phyloP scores from a whole-genome alignment of 2,113 vertebrate genomes.

The Gymnocephalus cernua region DNA sequence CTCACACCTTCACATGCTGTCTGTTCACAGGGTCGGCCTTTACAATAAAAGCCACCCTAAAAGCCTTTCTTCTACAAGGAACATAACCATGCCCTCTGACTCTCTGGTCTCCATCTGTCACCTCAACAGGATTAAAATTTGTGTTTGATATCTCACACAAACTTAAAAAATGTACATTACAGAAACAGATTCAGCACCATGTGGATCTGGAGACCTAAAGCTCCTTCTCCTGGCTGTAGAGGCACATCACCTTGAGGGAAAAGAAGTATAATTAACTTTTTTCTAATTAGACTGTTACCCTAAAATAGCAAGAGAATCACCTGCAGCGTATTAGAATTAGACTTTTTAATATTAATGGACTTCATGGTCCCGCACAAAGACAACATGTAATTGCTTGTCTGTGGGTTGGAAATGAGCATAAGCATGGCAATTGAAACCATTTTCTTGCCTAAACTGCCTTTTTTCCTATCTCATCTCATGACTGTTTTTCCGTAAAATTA shows the following conservation, averaged over 20 bases:
- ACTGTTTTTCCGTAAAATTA: constrained; percentile 40
- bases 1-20: constrained; percentile 39
- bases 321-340: constrained; percentile 59
- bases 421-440: constrained; percentile 30
- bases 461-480: not conserved
- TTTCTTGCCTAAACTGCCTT: constrained; percentile 24
- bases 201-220: not conserved
- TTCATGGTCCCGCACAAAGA: constrained; percentile 33
- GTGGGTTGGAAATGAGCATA: constrained; percentile 28
- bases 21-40: constrained; percentile 47
- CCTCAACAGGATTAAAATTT: constrained; percentile 1
- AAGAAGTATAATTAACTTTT: constrained; percentile 62
- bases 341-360: constrained; percentile 51
- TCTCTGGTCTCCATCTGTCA: constrained; percentile 16
- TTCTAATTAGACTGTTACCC: constrained; percentile 66
- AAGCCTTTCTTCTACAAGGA: constrained; percentile 20
- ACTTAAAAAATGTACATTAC: not conserved
- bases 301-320: constrained; percentile 48
- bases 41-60: constrained; percentile 40
- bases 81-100: not conserved
- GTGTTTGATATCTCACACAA: not conserved
- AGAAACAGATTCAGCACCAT: not conserved
- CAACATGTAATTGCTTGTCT: constrained; percentile 53
- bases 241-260: constrained; percentile 41
- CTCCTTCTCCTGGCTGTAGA: constrained; percentile 7